Base-by-base conservation (phyloP, 2,113 vertebrate species). In the Notothenia rossii region DNA sequence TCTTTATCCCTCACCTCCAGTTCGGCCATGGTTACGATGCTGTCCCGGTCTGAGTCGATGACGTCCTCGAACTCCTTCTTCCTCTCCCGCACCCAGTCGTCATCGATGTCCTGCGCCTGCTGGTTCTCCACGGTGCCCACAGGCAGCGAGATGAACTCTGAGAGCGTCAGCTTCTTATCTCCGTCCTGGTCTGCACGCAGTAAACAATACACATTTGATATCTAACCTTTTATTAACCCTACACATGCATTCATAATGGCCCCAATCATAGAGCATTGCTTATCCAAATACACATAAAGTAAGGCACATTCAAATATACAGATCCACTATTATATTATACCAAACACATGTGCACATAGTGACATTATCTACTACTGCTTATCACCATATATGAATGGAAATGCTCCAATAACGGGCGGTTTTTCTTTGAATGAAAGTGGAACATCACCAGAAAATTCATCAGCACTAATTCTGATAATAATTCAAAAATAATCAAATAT, bases 111-210 rank as follows among this genome's bases (percentile, higher is more conserved):
- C 86, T 98, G 98, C 0, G 95, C 98, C 73, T 97, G 97, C 89
- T 98, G 97, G 88, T 98, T 98, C 92, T 98, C 98, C 50, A 99
- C 98, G 0, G 98, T 99, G 49, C 98, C 98, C 82, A 97, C 96
- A 0, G 98, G 98, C 8, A 99, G 59, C 0, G 97, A 99, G 70
- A 99, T 98, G 88, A 99, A 99, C 90, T 99, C 98, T 0, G 97
- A 94, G 51, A 99, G 93, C 0, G 96, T 98, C 48, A 99, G 94
- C 18, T 95, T 97, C 88, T 97, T 97, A 81, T 99, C 96, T 0
- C 96, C 95, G 0, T 99, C 97, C 88, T 98, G 98, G 88, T 99
- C 98, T 99, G 68, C 1, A 12, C 14, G 4, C 43, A 33, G 72
- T 15, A 20, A 55, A 13, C 18, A 70, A 49, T 0, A 13, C 18